Percentiles rank a stretch among this genome's conserved stretches.
Evolutionary conservation across 2,113 vertebrate genomes (phyloP).

Genomic region (human (Homo sapiens)): GRCh38 chr9:75586501-75587000

Average conservation of each 20-base stretch:
- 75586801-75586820: slow-evolving; percentile 43
- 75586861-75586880: not conserved
- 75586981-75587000: not conserved
- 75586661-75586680: not conserved
- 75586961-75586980: slow-evolving; percentile 37
- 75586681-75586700: slow-evolving; percentile 17
- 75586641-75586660: not conserved
- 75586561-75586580: not conserved
- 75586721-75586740: not conserved
- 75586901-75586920: too few relatives aligned
- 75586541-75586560: not conserved
- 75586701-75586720: slow-evolving; percentile 17
- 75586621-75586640: not conserved
- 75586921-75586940: too few relatives aligned
- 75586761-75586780: not conserved
- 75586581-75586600: not conserved
- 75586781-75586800: not conserved
- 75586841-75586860: not conserved
- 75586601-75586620: not conserved
- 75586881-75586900: too few relatives aligned
- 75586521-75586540: not conserved
- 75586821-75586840: not conserved
- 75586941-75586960: not conserved
- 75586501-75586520: not conserved
- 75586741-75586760: not conserved